Evolutionary conservation across 2,113 vertebrate genomes (phyloP).

Genomic region (Eidolon helvum): DNA sequence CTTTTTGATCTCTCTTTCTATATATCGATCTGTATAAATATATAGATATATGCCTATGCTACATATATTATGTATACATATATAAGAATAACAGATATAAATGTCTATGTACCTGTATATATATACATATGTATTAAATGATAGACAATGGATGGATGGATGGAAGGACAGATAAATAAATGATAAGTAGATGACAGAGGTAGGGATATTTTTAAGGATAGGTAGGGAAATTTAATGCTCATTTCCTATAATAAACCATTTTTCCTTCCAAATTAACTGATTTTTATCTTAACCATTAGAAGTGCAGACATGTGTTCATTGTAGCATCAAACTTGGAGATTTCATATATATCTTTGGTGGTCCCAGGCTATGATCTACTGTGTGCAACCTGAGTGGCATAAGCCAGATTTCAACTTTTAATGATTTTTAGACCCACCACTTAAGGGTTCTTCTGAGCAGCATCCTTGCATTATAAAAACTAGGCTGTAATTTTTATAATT

Average conservation of each 20-base stretch:
- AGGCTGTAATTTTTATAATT: background rate
- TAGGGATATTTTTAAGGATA: background rate
- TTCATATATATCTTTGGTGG: background rate
- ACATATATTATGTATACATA: background rate
- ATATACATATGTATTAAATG: background rate
- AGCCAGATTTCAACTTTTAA: background rate
- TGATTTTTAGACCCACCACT: background rate
- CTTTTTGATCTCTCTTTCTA: background rate
- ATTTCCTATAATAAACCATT: background rate
- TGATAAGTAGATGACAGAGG: background rate
- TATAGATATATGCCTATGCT: too few species aligned
- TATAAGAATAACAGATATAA: background rate
- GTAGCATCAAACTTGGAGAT: background rate
- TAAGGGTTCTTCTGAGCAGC: background rate
- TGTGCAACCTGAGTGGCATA: background rate
- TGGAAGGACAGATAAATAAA: background rate
- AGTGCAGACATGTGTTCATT: background rate
- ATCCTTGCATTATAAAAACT: background rate
- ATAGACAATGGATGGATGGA: background rate
- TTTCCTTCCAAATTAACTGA: background rate
- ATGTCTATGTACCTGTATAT: background rate
- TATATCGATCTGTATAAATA: background rate
- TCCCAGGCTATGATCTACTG: background rate
- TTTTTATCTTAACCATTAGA: background rate
- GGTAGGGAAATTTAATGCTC: background rate